Base-by-base conservation (phyloP, 2,797 vertebrate genomes). In the Cossypha heuglini region DNA sequence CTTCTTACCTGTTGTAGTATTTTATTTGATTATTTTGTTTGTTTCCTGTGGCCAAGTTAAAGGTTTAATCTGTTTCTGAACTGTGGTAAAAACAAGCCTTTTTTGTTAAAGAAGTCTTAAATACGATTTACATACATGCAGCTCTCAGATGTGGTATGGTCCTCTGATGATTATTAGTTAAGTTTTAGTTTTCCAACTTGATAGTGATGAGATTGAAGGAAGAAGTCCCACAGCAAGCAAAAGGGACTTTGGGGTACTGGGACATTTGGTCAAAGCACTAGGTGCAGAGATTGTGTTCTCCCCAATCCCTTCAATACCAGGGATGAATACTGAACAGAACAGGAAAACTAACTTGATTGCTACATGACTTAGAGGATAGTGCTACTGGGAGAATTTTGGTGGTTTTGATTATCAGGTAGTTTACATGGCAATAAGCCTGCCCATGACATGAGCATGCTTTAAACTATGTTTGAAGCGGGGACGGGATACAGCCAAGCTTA, bases 41-140 rank as follows among this genome's bases (percentile, higher is more conserved):
- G 3, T 31, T 85, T 13, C 19, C 5, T 54, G 29, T 63, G 20
- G 43, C 7, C 46, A 67, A 73, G 5, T 26, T 88, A 49, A 42
- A 48, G 9, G 11, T 76, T 77, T 74, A n/a, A 61, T 35, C 5
- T 68, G 8, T 22, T 94, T 55, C 33, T 48, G 28, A 69, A 89
- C 2, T 20, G 11, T 66, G 10, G 11, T 35, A 16, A 67, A 87
- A 85, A 69, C 8, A 73, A 82, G 9, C 0, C 1, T 28, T 85
- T 85, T n/a, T 61, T 10, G 19, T 76, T 40, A n/a, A 89, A 66
- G 3, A 14, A 52, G 13, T 63, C 57, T 59, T 37, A 71, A 69
- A 71, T 49, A 26, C 0, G 0, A 7, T 49, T 76, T 59, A 21
- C 7, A 11, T 35, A 26, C 8, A 8, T 40, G 11, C 6, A 54